Evolutionary conservation across 1,140 invertebrate genomes (phyloP).

Genomic region (Vollenhovia emeryi): DNA sequence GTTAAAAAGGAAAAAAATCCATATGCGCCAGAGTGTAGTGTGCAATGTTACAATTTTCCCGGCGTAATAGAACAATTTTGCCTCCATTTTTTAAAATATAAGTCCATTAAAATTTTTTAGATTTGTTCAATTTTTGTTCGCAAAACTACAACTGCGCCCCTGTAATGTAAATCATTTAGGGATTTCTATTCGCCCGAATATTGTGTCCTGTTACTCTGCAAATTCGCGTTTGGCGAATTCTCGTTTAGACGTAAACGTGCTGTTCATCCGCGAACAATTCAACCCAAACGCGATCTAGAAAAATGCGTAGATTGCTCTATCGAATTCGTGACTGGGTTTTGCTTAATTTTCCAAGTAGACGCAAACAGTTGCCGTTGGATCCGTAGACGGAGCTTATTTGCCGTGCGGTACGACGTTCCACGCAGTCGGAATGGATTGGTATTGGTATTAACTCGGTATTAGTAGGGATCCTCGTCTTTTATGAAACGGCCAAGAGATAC

Average conservation of each 20-base stretch:
- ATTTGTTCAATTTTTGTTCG: conserved; percentile 35
- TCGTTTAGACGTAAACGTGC: background rate
- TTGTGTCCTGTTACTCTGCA: background rate
- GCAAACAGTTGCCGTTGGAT: background rate
- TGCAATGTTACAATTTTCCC: conserved; percentile 18
- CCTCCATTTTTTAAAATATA: background rate
- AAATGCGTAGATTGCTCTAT: background rate
- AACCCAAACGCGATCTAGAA: background rate
- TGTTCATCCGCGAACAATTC: background rate
- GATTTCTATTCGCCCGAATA: background rate
- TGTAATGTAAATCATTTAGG: conserved; percentile 19
- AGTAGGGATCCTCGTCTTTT: background rate
- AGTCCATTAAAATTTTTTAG: conserved; percentile 17
- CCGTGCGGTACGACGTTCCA: background rate
- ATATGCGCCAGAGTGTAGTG: background rate
- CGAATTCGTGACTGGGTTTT: background rate
- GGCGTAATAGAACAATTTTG: conserved; percentile 16
- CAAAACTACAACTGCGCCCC: background rate
- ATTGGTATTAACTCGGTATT: conserved; percentile 6
- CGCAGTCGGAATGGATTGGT: background rate
- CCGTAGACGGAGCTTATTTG: conserved; percentile 16
- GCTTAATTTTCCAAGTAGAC: background rate
- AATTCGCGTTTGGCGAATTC: background rate
- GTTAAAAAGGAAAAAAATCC: conserved; percentile 9
- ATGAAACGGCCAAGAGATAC: conserved; percentile 8